Conservation (phyloP, 2,888 invertebrate species). For the Dasypogon diadema region DNA sequence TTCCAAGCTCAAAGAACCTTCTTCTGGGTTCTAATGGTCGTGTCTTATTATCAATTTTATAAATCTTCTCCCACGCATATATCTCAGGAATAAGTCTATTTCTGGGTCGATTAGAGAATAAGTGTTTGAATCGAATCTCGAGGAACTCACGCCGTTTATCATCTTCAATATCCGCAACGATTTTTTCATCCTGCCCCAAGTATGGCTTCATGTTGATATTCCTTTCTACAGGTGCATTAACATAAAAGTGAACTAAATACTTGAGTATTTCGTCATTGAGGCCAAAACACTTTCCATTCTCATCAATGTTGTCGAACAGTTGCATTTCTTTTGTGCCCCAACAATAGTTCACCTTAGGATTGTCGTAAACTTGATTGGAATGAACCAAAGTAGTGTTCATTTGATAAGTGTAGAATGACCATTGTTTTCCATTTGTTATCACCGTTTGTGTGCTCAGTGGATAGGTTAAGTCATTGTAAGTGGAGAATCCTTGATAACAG, state of each 20-base stretch:
- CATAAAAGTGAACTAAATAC: constrained; percentile 79
- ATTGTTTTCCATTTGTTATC: constrained; percentile 87
- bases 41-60: constrained; percentile 79
- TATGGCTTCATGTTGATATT: constrained; percentile 80
- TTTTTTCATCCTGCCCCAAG: constrained; percentile 72
- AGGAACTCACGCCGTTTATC: constrained; percentile 78
- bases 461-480: constrained; percentile 90
- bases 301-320: constrained; percentile 80
- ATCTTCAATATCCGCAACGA: constrained; percentile 78
- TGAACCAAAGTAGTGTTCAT: constrained; percentile 85
- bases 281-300: constrained; percentile 77
- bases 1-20: constrained; percentile 78
- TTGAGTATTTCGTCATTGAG: constrained; percentile 85
- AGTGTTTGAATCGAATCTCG: constrained; percentile 76
- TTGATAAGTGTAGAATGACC: constrained; percentile 92
- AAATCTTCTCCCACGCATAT: constrained; percentile 86
- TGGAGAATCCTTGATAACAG: constrained; percentile 88
- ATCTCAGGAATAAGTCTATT: constrained; percentile 76
- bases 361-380: constrained; percentile 73
- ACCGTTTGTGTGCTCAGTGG: constrained; percentile 91
- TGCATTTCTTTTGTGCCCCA: constrained; percentile 80
- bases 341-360: constrained; percentile 82
- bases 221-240: constrained; percentile 74
- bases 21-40: constrained; percentile 77
- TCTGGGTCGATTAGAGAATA: constrained; percentile 77